These are phyloP conservation scores for Gymnodraco acuticeps DNA, from an alignment of 2,797 vertebrate genomes.

Conservation along the genomic window DNA sequence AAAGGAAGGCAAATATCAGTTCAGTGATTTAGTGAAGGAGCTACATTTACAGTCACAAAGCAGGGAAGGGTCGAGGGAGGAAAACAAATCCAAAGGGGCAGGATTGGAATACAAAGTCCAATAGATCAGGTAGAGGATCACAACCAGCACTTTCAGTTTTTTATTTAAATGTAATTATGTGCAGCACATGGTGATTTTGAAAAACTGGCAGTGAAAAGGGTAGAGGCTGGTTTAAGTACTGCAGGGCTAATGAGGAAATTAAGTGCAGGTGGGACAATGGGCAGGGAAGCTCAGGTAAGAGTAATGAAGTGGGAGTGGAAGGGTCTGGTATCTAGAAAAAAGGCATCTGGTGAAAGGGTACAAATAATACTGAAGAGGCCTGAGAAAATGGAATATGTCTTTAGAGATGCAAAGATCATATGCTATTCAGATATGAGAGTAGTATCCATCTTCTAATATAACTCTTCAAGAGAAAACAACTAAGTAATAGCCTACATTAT, in stretches of 20 bases:
- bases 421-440: not conserved
- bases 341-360: not conserved
- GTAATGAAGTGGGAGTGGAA: not conserved
- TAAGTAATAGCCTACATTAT: no score
- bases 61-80: not conserved
- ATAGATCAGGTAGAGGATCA: not conserved
- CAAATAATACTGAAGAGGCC: not conserved
- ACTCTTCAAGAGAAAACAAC: no score
- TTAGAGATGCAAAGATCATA: not conserved
- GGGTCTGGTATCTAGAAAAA: not conserved
- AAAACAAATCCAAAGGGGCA: not conserved
- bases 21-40: not conserved
- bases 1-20: not conserved
- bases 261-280: not conserved
- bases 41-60: not conserved
- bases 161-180: no score
- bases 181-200: no score
- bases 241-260: no score
- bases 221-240: no score
- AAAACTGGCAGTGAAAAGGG: no score
- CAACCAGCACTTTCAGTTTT: not conserved
- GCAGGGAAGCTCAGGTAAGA: not conserved
- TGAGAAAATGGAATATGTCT: not conserved
- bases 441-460: not conserved
- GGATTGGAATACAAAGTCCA: not conserved